A percentile compares a stretch with the other conserved stretches of the same genome.
Conservation (phyloP, 2,888 invertebrate genomes). For the Tenthredo scrophulariae region DNA sequence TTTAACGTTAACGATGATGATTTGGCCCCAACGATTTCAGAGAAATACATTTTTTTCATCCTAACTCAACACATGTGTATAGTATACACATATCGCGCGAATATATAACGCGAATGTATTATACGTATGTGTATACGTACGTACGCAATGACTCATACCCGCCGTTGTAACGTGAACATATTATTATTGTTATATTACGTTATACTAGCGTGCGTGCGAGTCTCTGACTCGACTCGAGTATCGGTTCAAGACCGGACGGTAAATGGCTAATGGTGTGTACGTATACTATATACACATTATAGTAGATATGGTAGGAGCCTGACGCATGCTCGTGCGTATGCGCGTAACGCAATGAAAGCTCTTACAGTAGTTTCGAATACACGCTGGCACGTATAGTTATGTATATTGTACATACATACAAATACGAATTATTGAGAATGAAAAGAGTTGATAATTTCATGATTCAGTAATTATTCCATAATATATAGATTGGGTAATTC, state of each 20-base stretch:
- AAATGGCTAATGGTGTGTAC: not conserved
- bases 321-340: slow-evolving; percentile 32
- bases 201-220: not conserved
- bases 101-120: not conserved
- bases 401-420: not conserved
- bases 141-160: slow-evolving; percentile 21
- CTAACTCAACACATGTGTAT: not conserved
- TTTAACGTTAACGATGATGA: not conserved
- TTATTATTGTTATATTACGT: slow-evolving; percentile 42
- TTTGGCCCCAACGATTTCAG: not conserved
- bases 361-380: not conserved
- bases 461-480: not conserved
- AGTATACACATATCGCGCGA: not conserved
- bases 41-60: not conserved
- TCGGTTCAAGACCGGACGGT: not conserved
- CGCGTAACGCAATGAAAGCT: slow-evolving; percentile 1
- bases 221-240: not conserved
- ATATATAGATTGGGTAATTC: not conserved
- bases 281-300: not conserved
- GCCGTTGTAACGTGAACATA: slow-evolving; percentile 22
- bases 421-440: slow-evolving; percentile 4
- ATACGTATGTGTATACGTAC: not conserved
- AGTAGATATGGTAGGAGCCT: slow-evolving; percentile 6
- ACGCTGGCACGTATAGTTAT: not conserved
- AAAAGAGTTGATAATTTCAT: slow-evolving; percentile 4